Base-by-base conservation (phyloP, 2,797 vertebrate species). In the Alcedo atthis region DNA sequence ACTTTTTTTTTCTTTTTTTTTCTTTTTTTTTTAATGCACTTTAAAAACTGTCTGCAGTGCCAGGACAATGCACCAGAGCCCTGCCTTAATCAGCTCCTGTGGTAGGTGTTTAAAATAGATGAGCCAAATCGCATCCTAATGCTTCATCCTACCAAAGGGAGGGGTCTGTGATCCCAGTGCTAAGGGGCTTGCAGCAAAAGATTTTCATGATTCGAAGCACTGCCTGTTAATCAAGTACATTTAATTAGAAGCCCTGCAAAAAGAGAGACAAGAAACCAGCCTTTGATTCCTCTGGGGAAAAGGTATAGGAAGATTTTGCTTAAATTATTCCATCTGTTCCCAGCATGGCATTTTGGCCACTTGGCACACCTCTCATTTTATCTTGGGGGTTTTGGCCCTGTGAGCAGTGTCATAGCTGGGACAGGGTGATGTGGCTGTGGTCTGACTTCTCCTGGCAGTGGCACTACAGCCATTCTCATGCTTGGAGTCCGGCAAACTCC, bases 401-500 rank as follows among this genome's bases (percentile, higher is more conserved):
- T 74, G n/a, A 57, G 63, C 33, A 13, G 54, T 37, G 59, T 73
- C 51, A 32, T 43, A 8, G 16, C 3, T 9, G 28, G 19, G 14
- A 18, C 53, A 61, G 76, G 68, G 48, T 0, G 7, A 25, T 32
- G 57, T 3, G 5, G n/a, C 67, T 0, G 0, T 71, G 79, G 13
- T 73, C 79, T 82, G 33, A 22, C 55, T 54, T 21, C 6, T 19
- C 30, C 40, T 30, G 67, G 40, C 33, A 61, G 75, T 0, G 5
- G 43, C 22, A 17, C 28, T 51, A 57, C 76, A 62, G 55, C 33
- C 3, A 0, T 57, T 40, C 55, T 63, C 2, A 1, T 4, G 18
- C 35, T 59, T 45, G 68, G 63, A 88, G 35, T 59, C 43, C 55
- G 35, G 69, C 22, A 49, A 70, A 35, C 53, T 82, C 40, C 81